phyloP scores from a whole-genome alignment of 2,888 invertebrate species.

The Watsonalla binaria region DNA sequence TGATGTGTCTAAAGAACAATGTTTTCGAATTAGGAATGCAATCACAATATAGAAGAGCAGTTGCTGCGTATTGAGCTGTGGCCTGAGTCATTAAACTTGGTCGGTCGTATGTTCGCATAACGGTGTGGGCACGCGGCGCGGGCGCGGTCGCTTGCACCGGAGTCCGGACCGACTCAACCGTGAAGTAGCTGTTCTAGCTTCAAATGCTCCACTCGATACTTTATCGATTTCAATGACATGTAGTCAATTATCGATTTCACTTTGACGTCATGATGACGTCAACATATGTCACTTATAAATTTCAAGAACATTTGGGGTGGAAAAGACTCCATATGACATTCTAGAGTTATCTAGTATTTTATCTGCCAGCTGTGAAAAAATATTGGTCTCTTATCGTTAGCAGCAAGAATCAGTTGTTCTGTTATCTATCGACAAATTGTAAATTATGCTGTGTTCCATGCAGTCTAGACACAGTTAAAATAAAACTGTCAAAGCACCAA shows the following conservation, averaged over 20 bases:
- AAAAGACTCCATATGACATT: too few species aligned
- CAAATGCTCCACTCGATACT: not conserved
- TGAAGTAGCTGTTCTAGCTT: conserved; percentile 5
- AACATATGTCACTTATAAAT: too few species aligned
- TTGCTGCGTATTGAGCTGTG: conserved; percentile 37
- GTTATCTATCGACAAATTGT: not conserved
- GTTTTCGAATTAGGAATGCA: conserved; percentile 1
- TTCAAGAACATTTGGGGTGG: too few species aligned
- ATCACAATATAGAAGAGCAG: conserved; percentile 13
- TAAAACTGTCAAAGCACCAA: too few species aligned
- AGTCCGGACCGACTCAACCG: conserved; percentile 8
- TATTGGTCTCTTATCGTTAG: not conserved
- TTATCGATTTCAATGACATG: not conserved
- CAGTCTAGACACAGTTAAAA: too few species aligned
- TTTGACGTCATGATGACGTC: not conserved
- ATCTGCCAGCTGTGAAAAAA: too few species aligned
- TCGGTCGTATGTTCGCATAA: conserved; percentile 38
- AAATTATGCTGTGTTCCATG: too few species aligned
- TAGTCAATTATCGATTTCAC: too few species aligned
- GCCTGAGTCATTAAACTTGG: conserved; percentile 47
- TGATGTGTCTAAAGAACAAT: not conserved
- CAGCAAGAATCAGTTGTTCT: not conserved
- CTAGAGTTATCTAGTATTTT: too few species aligned
- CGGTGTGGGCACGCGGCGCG: conserved; percentile 24
- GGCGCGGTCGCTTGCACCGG: conserved; percentile 16